phyloP scores from a whole-genome alignment of 2,797 vertebrate species.

The Spondyliosoma cantharus region DNA sequence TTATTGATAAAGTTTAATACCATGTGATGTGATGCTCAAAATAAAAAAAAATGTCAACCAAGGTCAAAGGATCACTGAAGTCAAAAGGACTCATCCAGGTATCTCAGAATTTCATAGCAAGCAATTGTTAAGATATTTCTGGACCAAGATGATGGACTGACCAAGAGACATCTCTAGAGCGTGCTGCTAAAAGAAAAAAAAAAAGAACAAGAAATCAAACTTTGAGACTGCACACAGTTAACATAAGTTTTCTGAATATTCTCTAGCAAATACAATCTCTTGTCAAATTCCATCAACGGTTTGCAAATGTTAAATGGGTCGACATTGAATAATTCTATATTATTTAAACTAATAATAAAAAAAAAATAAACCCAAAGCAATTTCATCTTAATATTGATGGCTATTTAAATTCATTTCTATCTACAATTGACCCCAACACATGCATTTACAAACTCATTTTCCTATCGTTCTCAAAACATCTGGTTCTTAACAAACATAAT shows the following conservation, averaged over 20 bases:
- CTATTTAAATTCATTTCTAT: too few relatives aligned
- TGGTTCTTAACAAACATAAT: background rate
- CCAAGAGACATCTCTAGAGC: background rate
- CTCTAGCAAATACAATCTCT: background rate
- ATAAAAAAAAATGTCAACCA: background rate
- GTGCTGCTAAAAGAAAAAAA: too few relatives aligned
- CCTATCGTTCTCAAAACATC: too few relatives aligned
- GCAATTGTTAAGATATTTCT: background rate
- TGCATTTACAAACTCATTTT: background rate
- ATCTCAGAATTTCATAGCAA: background rate
- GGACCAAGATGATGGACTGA: background rate
- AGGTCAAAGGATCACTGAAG: background rate
- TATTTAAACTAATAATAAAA: too few relatives aligned
- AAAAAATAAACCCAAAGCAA: too few relatives aligned
- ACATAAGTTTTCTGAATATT: background rate
- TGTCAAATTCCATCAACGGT: background rate
- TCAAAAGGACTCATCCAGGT: background rate
- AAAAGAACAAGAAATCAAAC: too few relatives aligned
- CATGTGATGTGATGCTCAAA: too few relatives aligned
- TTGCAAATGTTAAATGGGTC: too few relatives aligned
- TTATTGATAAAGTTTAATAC: too few relatives aligned
- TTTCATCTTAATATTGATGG: too few relatives aligned
- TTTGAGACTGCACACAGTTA: too few relatives aligned
- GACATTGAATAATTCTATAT: too few relatives aligned
- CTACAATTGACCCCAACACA: background rate